These are phyloP conservation scores for Phengaris arion DNA, from an alignment of 2,888 invertebrate genomes.

Conservation along the genomic window DNA sequence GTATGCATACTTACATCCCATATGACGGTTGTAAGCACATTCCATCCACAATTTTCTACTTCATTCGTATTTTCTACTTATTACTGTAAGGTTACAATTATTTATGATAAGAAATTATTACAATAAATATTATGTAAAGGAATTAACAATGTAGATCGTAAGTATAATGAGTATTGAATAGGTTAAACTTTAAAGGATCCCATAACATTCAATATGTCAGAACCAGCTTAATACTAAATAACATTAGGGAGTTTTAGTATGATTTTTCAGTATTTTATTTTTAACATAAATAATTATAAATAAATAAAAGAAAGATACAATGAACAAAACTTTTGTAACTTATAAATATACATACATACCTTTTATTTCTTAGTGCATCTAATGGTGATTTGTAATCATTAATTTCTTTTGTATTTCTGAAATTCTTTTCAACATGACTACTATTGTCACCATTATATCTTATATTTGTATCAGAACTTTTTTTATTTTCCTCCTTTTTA, in stretches of 20 bases:
- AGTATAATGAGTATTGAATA: too few species aligned
- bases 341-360: slow-evolving; percentile 35
- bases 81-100: not conserved
- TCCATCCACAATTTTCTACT: slow-evolving; percentile 41
- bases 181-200: too few species aligned
- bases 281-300: too few species aligned
- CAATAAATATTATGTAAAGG: too few species aligned
- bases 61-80: too few species aligned
- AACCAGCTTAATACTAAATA: too few species aligned
- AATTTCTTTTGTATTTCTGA: slow-evolving; percentile 35
- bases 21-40: slow-evolving; percentile 54
- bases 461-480: slow-evolving; percentile 37
- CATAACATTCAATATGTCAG: too few species aligned
- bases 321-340: not conserved
- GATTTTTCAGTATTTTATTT: too few species aligned
- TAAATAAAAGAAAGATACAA: too few species aligned
- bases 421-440: slow-evolving; percentile 34
- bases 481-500: slow-evolving; percentile 34
- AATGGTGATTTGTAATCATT: slow-evolving; percentile 69
- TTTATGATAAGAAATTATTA: not conserved
- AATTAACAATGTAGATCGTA: too few species aligned
- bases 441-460: slow-evolving; percentile 40
- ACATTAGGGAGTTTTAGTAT: too few species aligned
- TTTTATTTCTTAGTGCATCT: slow-evolving; percentile 53
- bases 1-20: slow-evolving; percentile 64